Evolutionary conservation across 2,113 vertebrate species (phyloP).

Genomic region (Jaculus jaculus): DNA sequence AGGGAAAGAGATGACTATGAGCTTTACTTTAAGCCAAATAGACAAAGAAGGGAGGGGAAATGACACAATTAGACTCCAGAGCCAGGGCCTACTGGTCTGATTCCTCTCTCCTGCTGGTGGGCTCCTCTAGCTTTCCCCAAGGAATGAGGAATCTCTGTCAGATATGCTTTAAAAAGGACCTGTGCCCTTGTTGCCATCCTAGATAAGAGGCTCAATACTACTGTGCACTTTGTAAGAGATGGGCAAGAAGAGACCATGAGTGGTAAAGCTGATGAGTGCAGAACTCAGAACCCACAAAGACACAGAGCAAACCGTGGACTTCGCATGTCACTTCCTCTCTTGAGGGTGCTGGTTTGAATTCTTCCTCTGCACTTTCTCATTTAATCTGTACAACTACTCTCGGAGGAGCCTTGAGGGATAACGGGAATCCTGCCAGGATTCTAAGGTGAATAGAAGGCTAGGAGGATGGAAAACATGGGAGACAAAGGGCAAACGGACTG

Average conservation of each 20-base stretch:
- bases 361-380: background rate
- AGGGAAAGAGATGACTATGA: background rate
- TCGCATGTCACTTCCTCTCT: background rate
- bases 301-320: rapidly evolving
- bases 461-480: background rate
- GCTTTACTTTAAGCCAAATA: constrained; percentile 49
- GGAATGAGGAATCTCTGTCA: background rate
- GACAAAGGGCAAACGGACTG: background rate
- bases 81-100: background rate
- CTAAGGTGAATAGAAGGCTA: background rate
- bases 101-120: background rate
- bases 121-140: background rate
- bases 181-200: background rate
- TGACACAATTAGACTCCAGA: background rate
- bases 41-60: background rate
- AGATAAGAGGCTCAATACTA: background rate
- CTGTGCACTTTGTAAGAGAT: background rate
- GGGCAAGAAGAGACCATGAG: background rate
- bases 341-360: rapidly evolving
- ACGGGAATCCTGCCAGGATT: background rate
- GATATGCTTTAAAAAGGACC: background rate
- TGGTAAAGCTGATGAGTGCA: background rate
- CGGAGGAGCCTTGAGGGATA: background rate
- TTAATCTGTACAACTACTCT: background rate
- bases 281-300: background rate